Base-by-base conservation (phyloP, 2,888 invertebrate species). In the Acleris literana region DNA sequence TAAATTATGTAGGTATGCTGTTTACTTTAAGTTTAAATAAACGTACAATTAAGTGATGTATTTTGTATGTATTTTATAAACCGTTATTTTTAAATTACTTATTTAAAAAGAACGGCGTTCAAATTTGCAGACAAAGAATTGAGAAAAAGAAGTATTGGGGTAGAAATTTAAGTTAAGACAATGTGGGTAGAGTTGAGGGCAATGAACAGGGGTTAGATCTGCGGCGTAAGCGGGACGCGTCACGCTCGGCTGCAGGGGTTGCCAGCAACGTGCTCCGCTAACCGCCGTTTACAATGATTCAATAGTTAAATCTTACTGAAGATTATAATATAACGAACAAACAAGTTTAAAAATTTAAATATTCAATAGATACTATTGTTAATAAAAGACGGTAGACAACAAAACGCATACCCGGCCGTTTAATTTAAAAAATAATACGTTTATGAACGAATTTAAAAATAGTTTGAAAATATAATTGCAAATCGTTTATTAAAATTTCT, bases 161-260 rank as follows among this genome's bases (percentile, higher is more conserved):
- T 56, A 56, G 53, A 68, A 65, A 49, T 63, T 57, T 46, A 57
- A 63, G 64, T 68, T 65, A 78, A 77, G 75, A 72, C 71, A 78
- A 81, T 74, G 78, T 82, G 83, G 83, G 80, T 83, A 81, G 77
- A 76, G 77, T 64, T 70, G 79, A 78, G 84, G 82, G 82, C 84
- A 85, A 81, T 81, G 82, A 81, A 82, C 85, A 83, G 77, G 70
- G 68, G 53, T 60, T 60, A 65, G 57, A 76, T 76, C 69, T 72
- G 77, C 75, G 69, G 82, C 74, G 79, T 71, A 82, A 82, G 81
- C 66, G 78, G 75, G 80, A 80, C 72, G 59, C 68, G 89, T 88
- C 87, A 88, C 76, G 88, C 82, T 84, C 85, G 77, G 85, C 81
- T 87, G 89, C 86, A 84, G 86, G 82, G 80, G 80, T 78, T 75